Conservation (phyloP, 1,140 invertebrate species). For the Zaprionus taronus region DNA sequence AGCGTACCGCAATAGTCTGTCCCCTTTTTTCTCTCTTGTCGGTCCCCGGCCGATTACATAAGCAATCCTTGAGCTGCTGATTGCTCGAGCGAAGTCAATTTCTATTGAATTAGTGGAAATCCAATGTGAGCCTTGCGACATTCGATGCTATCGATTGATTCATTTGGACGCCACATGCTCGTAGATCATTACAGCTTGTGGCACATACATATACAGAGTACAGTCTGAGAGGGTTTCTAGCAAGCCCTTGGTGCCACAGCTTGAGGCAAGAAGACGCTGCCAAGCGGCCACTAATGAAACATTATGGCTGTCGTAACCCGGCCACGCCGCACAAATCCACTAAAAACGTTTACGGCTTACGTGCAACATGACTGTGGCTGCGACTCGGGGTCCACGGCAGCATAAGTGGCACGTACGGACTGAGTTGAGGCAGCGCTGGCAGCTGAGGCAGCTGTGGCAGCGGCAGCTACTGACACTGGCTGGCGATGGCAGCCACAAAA, state of each 20-base stretch:
- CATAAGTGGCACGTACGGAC: slow-evolving; percentile 74
- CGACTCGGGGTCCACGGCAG: slow-evolving; percentile 36
- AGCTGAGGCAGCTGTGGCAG: slow-evolving; percentile 9
- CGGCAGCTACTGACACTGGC: slow-evolving; percentile 1
- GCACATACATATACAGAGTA: neutral
- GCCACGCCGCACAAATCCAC: slow-evolving; percentile 72
- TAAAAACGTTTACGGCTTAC: slow-evolving; percentile 81
- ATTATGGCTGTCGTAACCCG: slow-evolving; percentile 72
- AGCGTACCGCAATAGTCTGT: neutral
- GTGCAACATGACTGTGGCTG: slow-evolving; percentile 62
- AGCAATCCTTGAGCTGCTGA: slow-evolving; percentile 11
- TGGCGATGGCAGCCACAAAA: slow-evolving; percentile 55
- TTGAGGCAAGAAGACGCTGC: slow-evolving; percentile 35
- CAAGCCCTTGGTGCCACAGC: slow-evolving; percentile 1
- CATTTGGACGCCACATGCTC: slow-evolving; percentile 18
- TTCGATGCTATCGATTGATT: slow-evolving; percentile 37
- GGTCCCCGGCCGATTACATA: slow-evolving; percentile 5
- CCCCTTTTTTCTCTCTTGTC: neutral
- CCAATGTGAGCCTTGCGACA: slow-evolving; percentile 14
- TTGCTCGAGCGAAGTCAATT: slow-evolving; percentile 22
- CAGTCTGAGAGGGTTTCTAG: too few species aligned
- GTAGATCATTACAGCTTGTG: slow-evolving; percentile 46
- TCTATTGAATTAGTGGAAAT: slow-evolving; percentile 41
- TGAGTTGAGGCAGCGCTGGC: neutral
- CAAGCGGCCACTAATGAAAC: slow-evolving; percentile 71